Conservation (phyloP, 92 coral and sea anemone genomes). For the Phenganax marumi region DNA sequence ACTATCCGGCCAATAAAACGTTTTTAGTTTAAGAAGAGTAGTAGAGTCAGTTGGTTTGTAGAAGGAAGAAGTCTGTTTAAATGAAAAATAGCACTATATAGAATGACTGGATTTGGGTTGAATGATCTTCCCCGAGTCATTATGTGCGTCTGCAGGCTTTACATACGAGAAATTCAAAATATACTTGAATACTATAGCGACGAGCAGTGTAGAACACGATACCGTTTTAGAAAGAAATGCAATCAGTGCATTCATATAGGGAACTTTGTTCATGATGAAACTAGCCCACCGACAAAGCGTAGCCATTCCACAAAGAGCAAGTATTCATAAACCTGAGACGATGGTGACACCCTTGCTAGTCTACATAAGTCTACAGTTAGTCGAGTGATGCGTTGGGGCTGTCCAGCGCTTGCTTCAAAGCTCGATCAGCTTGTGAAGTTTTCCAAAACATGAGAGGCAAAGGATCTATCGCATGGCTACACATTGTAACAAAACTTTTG, state of each 20-base stretch:
- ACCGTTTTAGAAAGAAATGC: constrained; percentile 34
- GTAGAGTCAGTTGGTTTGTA: too few species aligned
- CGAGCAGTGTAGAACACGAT: constrained; percentile 20
- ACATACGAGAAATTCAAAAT: not conserved
- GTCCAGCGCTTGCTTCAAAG: constrained; percentile 48
- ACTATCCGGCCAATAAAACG: not conserved
- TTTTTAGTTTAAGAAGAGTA: too few species aligned
- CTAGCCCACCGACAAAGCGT: constrained; percentile 43
- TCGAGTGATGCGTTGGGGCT: constrained; percentile 49
- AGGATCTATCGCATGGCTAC: too few species aligned
- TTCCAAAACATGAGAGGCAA: constrained; percentile 30
- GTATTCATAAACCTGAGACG: constrained; percentile 38
- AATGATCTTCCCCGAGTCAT: not conserved
- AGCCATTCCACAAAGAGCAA: constrained; percentile 38
- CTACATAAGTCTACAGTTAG: constrained; percentile 53
- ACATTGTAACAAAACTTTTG: too few species aligned
- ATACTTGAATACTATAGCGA: constrained; percentile 7
- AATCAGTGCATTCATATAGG: constrained; percentile 18
- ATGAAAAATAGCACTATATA: constrained; percentile 1
- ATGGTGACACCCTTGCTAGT: constrained; percentile 44
- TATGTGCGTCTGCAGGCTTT: not conserved
- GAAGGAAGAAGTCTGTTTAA: not conserved
- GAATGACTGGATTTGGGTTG: not conserved
- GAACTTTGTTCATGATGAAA: constrained; percentile 29
- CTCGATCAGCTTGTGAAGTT: constrained; percentile 39